These are phyloP conservation scores for Oryzias sinensis DNA, from an alignment of 2,797 vertebrate species.

Conservation along the genomic window DNA sequence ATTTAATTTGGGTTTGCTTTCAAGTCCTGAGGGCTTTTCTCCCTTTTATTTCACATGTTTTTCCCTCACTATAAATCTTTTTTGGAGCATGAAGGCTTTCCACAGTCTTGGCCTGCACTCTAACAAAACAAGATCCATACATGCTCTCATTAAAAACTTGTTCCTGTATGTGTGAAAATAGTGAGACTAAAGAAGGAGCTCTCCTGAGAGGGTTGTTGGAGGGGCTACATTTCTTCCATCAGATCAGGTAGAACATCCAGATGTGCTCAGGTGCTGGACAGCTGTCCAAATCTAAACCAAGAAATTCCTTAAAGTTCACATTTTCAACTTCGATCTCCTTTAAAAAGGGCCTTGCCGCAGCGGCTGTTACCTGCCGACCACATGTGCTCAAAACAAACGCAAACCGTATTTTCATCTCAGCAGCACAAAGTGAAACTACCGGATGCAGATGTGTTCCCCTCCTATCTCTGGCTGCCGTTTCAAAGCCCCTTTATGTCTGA, in stretches of 20 bases:
- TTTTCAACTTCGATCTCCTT: neutral
- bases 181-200: too few species aligned
- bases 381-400: too few species aligned
- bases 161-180: neutral
- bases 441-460: constrained; percentile 38
- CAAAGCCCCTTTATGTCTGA: constrained; percentile 50
- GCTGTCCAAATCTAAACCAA: neutral
- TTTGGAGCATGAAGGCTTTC: neutral
- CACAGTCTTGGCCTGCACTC: neutral
- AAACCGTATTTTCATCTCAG: constrained; percentile 34
- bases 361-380: too few species aligned
- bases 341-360: too few species aligned
- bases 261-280: neutral
- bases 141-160: too few species aligned
- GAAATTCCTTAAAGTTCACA: neutral
- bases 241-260: neutral
- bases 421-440: constrained; percentile 41
- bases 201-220: too few species aligned
- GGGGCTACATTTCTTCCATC: neutral
- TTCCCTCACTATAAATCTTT: neutral
- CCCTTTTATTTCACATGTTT: neutral
- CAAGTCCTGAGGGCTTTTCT: constrained; percentile 10
- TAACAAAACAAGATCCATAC: neutral
- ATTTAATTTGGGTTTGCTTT: constrained; percentile 27
- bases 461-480: constrained; percentile 38